phyloP scores from a whole-genome alignment of 2,113 vertebrate genomes.

The Ctenomys sociabilis region DNA sequence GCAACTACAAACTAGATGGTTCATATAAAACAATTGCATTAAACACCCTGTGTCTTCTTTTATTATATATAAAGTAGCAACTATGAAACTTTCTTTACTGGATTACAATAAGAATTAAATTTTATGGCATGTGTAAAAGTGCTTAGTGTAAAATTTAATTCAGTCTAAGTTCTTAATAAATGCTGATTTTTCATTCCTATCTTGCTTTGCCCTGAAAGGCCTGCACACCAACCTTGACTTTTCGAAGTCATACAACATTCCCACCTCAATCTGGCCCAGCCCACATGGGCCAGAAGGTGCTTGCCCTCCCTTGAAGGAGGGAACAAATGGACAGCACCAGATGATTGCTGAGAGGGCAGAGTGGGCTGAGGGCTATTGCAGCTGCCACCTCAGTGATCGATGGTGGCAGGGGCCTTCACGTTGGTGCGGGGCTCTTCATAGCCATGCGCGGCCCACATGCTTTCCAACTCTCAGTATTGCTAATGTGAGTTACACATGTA shows the following conservation, averaged over 20 bases:
- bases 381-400: constrained; percentile 30
- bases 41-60: neutral
- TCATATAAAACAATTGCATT: neutral
- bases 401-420: constrained; percentile 9
- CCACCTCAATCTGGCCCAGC: constrained; percentile 16
- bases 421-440: neutral
- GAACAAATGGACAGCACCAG: neutral
- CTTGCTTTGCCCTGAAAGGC: neutral
- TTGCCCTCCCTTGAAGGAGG: constrained; percentile 7
- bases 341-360: constrained; percentile 34
- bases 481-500: constrained; percentile 70
- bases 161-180: neutral
- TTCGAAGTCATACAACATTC: constrained; percentile 34
- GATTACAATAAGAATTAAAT: neutral
- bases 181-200: constrained; percentile 6
- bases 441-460: neutral
- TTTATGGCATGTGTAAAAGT: neutral
- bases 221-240: constrained; percentile 49
- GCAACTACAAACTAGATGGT: neutral
- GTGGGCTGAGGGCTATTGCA: constrained; percentile 25
- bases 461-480: neutral
- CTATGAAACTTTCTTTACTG: neutral
- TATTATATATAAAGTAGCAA: neutral
- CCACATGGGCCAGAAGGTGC: neutral
- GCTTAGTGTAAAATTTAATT: neutral